Evolutionary conservation across 2,113 vertebrate species (phyloP), one percentile per base, ranked within the genome.

Genomic region (Hydrochoerus hydrochaeris): DNA sequence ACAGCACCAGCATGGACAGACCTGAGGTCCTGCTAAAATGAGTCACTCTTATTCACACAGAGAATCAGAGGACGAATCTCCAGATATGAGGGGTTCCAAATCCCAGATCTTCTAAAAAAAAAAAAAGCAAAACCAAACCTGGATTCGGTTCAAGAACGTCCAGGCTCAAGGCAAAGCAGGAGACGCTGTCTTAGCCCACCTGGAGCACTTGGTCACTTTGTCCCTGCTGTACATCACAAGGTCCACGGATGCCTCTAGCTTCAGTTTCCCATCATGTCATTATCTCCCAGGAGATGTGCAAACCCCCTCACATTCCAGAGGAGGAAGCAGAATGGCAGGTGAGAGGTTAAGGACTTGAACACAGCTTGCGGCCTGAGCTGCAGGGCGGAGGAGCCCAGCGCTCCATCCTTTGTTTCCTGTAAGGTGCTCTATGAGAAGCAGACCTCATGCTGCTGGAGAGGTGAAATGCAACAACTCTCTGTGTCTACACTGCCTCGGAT

Each of bases 101-200:
- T 49, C 1, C 7, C 32, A 78, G n/a, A 4, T 2, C 20, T 85
- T 60, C 75, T 16, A 30, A 32, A 41, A 54, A 14, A 54, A 54
- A 54, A 54, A 14, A 54, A 54, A 54, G 16, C 54, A 54, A 54
- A 16, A 54, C 2, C 13, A 54, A 54, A 54, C 54, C 20, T 69
- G 26, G 44, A 69, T 63, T 90, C 22, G 69, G 67, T 35, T 41
- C 35, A 19, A 32, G 32, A 28, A 3, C 5, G 5, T 63, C 8
- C n/a, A 3, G 24, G 0, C 12, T 71, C 57, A 58, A n/a, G 11
- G 35, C 19, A 0, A 73, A 24, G 10, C 1, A 93, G 49, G 17
- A 4, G 4, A 63, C 22, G 5, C 0, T 28, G 24, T 57, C 60
- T 65, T 63, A 13, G 35, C 41, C 26, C 0, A 0, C 17, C 11